Evolutionary conservation across 2,113 vertebrate species (phyloP).

Genomic region (Paracanthobrama guichenoti): DNA sequence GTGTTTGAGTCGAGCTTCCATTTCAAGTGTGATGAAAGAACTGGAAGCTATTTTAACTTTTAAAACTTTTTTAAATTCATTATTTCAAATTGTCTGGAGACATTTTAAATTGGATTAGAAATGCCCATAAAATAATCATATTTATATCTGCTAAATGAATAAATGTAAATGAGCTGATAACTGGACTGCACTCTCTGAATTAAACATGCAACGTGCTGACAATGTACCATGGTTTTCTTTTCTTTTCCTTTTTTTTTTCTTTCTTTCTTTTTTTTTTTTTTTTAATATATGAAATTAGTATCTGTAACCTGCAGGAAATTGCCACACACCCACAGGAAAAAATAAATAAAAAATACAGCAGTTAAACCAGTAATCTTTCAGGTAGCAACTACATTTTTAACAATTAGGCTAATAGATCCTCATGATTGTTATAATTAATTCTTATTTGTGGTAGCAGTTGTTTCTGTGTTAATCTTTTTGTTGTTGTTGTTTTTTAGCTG

Average conservation of each 20-base stretch:
- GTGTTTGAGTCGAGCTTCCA: neutral
- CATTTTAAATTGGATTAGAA: neutral
- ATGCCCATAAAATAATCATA: neutral
- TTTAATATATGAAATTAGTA: neutral
- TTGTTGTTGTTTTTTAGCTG: neutral
- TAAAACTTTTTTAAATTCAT: neutral
- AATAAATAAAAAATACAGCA: neutral
- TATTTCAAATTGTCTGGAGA: neutral
- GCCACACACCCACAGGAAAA: neutral
- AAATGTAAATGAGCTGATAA: conserved; percentile 12
- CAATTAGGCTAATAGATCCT: neutral
- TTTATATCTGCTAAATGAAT: neutral
- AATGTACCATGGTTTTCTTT: neutral
- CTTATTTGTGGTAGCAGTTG: neutral
- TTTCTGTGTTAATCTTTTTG: neutral
- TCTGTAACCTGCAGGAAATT: neutral
- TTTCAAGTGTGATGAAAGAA: neutral
- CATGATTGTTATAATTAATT: neutral
- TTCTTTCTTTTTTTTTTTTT: neutral
- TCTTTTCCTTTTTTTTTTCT: neutral
- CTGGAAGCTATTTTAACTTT: neutral
- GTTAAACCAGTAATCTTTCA: neutral
- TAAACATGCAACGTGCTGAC: neutral
- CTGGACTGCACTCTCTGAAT: neutral
- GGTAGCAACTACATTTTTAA: neutral